Evolutionary conservation across 2,113 vertebrate genomes (phyloP).

Genomic region (Carassius auratus): DNA sequence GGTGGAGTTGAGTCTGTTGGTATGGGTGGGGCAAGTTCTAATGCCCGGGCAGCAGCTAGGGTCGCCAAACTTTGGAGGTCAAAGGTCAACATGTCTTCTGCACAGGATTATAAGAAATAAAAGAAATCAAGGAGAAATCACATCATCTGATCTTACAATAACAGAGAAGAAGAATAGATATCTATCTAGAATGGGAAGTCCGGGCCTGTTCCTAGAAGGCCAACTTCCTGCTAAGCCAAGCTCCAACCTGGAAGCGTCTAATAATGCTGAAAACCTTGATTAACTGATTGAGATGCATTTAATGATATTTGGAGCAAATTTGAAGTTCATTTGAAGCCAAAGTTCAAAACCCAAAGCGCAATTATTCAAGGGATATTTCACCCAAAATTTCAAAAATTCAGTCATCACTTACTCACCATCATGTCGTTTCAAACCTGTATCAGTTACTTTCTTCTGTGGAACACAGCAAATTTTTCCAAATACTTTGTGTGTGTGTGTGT

Average conservation of each 20-base stretch:
- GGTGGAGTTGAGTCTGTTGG: constrained; percentile 52
- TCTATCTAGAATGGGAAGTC: neutral
- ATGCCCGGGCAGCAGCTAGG: constrained; percentile 87
- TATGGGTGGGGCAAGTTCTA: constrained; percentile 72
- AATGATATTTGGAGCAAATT: too few species aligned
- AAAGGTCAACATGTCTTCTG: constrained; percentile 85
- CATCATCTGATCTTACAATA: constrained; percentile 1
- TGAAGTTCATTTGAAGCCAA: too few species aligned
- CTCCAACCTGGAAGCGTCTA: neutral
- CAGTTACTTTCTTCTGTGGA: too few species aligned
- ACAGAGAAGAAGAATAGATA: neutral
- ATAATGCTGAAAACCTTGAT: constrained; percentile 7
- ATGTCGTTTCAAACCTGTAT: too few species aligned
- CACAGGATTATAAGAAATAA: constrained; percentile 37
- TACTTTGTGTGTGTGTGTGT: too few species aligned
- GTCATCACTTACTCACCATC: too few species aligned
- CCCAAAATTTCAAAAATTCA: too few species aligned
- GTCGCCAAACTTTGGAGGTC: constrained; percentile 92
- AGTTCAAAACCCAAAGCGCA: too few species aligned
- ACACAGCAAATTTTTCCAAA: too few species aligned
- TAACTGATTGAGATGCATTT: too few species aligned
- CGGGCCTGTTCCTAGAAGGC: neutral
- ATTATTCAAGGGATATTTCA: too few species aligned
- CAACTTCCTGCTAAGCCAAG: neutral
- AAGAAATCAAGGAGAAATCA: neutral